Evolutionary conservation across 2,113 vertebrate species (phyloP), one percentile per base, ranked within the genome.

Genomic region (Rhabdornis inornatus): DNA sequence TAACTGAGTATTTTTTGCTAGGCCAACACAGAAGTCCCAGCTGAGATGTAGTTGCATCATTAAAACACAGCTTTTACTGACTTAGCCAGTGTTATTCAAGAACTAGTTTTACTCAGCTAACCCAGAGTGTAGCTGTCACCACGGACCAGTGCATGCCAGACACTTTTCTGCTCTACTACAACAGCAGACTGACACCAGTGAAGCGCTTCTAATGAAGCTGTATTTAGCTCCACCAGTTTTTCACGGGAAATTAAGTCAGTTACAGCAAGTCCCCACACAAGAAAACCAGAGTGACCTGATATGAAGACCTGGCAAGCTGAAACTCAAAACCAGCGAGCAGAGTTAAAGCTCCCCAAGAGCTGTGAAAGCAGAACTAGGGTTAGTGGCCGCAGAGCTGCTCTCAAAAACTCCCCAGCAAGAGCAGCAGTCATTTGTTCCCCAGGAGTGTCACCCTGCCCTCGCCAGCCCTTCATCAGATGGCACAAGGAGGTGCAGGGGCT

Each of bases 381-480:
- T 13, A 59, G 56, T 5, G 31, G 77, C 20, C 65, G 8, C 45
- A 7, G 49, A 3, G 6, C 2, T 33, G 56, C 45, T 42, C 33
- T 21, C 11, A 6, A 12, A 25, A 37, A 4, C 7, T 2, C 56
- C 17, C n/a, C 6, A 3, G 42, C 3, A 1, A 45, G 39, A 31
- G 59, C 9, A 2, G 68, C 39, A 7, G 35, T 8, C 13, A 0
- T 12, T 39, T 35, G 45, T 8, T 11, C 8, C 8, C 66, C 25
- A 1, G 16, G 1, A 5, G 4, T 42, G 6, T 2, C 37, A 70
- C 47, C 56, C 47, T 65, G 89, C 52, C 52, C 66, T 7, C 0
- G 1, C 1, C 33, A 42, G 25, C 40, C 56, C 68, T 24, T 1
- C 1, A 1, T 0, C n/a, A 13, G 19, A 11, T 0, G 5, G 53